Evolutionary conservation across 2,888 invertebrate genomes (phyloP).

Genomic region (Thecophora atra): DNA sequence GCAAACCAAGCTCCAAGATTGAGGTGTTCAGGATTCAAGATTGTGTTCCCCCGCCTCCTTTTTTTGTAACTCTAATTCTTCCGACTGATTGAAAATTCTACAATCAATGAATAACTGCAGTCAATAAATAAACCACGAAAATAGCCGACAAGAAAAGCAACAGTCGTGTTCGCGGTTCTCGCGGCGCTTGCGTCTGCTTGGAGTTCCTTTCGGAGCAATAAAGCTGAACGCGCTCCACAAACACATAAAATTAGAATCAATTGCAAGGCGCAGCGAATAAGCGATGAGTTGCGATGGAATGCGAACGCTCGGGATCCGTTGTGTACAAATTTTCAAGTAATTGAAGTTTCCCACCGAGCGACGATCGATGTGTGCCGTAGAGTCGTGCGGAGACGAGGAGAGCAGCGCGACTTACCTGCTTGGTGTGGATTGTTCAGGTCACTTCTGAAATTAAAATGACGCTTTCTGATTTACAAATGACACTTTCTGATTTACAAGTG

Average conservation of each 20-base stretch:
- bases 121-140: slow-evolving; percentile 3
- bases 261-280: slow-evolving; percentile 21
- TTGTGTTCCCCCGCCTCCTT: neutral
- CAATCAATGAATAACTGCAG: slow-evolving; percentile 9
- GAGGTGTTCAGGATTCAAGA: slow-evolving; percentile 6
- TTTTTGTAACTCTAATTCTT: neutral
- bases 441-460: too few species aligned
- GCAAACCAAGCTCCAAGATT: slow-evolving; percentile 1
- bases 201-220: neutral
- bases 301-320: neutral
- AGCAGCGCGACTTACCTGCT: neutral
- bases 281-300: slow-evolving; percentile 7
- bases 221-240: neutral
- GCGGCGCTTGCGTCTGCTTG: neutral
- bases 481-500: too few species aligned
- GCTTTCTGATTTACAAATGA: too few species aligned
- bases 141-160: neutral
- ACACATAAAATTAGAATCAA: slow-evolving; percentile 26
- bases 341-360: slow-evolving; percentile 22
- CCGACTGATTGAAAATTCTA: neutral
- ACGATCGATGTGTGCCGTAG: neutral
- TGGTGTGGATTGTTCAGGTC: neutral
- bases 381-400: neutral
- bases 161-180: neutral
- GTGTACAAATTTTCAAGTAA: slow-evolving; percentile 18